Evolutionary conservation across 2,113 vertebrate genomes (phyloP), one percentile per base, ranked within the genome.

Genomic region (Nannobrachium achirus): DNA sequence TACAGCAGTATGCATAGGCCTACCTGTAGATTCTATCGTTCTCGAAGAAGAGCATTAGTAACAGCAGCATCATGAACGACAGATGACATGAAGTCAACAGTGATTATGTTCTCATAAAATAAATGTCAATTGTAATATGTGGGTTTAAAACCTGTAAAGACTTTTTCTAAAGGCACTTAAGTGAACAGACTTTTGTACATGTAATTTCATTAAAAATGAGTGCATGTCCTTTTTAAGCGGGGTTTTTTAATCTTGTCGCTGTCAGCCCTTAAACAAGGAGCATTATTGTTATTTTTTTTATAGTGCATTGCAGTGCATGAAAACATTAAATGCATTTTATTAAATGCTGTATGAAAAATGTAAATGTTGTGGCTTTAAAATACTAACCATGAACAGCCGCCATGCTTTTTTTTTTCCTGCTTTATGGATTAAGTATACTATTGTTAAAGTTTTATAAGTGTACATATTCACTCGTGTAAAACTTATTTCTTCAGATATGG

Each of bases 281-380:
- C 93, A 92, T 95, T 94, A 92, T 95, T 91, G 90, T 96, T 86
- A 94, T 92, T 95, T 93, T 92, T n/a, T 96, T 93, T 96, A 94
- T 94, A 95, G 90, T 92, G 94, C 94, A 93, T 92, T 89, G 93
- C 93, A 89, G 90, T 97, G 97, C 96, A 98, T 97, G 97, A 81
- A 85, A 86, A 94, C 92, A 94, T 94, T 94, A 88, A 80, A 92
- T 94, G 94, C 93, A 95, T 96, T 95, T 95, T 93, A 95, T 95
- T 90, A 95, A 96, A 96, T 96, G 93, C 94, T 92, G 80, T 95
- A 90, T 76, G 20, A 69, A 91, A 91, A 86, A 91, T 89, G 90
- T 95, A 84, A 89, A 90, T 92, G 90, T 96, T 92, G 95, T 96
- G 86, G 93, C 93, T 95, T 86, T 94, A 92, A 85, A 84, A 78